Conservation (phyloP, 1,140 invertebrate genomes). For the Diachasma alloeum region DNA sequence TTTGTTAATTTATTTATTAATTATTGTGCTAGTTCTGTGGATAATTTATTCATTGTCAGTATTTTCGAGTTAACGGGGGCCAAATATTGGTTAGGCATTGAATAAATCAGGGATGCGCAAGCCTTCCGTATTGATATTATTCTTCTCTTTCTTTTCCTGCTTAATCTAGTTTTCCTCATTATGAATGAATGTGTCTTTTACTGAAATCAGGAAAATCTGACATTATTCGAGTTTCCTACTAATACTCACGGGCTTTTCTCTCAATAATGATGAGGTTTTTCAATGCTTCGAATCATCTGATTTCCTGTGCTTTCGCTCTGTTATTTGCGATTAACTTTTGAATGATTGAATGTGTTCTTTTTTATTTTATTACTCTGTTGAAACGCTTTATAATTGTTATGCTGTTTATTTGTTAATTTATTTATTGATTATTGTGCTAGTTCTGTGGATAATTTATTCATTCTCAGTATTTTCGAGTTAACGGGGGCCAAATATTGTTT, state of each 20-base stretch:
- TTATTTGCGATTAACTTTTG: background rate
- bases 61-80: background rate
- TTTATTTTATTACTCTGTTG: background rate
- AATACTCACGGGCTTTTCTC: no score
- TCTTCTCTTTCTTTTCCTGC: background rate
- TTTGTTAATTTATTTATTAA: constrained; percentile 26
- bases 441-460: background rate
- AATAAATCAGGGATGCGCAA: background rate
- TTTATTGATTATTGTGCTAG: constrained; percentile 18
- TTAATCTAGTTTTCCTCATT: background rate
- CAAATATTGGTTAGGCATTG: background rate
- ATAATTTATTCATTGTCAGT: background rate
- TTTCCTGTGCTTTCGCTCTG: background rate
- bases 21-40: background rate
- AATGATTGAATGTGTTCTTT: background rate
- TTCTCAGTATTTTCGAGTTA: background rate
- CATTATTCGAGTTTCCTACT: no score
- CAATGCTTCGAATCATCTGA: background rate
- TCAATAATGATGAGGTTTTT: no score
- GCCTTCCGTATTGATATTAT: background rate
- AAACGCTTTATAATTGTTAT: background rate
- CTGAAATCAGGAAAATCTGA: no score
- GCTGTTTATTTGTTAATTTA: constrained; percentile 20
- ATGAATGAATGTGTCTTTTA: no score
- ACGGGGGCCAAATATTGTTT: background rate